A percentile compares a stretch with the other conserved stretches of the same genome.
phyloP scores from a whole-genome alignment of 2,888 invertebrate species.

The Caenorhabditis sp. region DNA sequence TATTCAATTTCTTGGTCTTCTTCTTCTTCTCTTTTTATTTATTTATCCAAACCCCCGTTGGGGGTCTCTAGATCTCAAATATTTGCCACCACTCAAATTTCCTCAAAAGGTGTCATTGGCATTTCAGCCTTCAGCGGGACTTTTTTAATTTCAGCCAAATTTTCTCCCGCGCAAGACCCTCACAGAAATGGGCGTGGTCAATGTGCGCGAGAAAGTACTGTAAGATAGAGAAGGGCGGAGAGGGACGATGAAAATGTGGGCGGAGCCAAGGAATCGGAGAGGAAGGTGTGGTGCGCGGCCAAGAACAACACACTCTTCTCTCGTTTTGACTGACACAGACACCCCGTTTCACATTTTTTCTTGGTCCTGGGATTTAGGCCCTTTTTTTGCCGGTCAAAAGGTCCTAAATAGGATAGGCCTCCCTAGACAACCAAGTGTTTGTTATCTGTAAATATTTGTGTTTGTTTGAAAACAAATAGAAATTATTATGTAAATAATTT shows the following conservation, averaged over 20 bases:
- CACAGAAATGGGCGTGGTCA: conserved; percentile 3
- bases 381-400: neutral
- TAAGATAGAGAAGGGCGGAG: conserved; percentile 2
- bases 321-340: neutral
- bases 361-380: neutral
- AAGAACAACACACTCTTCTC: conserved; percentile 3
- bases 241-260: neutral
- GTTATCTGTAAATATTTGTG: conserved; percentile 27
- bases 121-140: no score
- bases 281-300: conserved; percentile 1
- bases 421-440: no score
- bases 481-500: conserved; percentile 41
- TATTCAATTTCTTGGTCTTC: conserved; percentile 38
- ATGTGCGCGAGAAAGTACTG: conserved; percentile 5
- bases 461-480: conserved; percentile 11
- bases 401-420: no score
- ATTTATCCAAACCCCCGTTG: conserved; percentile 35
- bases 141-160: neutral
- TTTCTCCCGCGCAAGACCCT: neutral
- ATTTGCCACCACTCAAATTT: conserved; percentile 4
- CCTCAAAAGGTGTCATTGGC: no score
- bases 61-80: conserved; percentile 6
- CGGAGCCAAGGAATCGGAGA: conserved; percentile 7
- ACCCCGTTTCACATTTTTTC: neutral
- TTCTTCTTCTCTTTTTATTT: conserved; percentile 12